Conservation (phyloP, 2,797 vertebrate species). For the Salarias fasciatus region DNA sequence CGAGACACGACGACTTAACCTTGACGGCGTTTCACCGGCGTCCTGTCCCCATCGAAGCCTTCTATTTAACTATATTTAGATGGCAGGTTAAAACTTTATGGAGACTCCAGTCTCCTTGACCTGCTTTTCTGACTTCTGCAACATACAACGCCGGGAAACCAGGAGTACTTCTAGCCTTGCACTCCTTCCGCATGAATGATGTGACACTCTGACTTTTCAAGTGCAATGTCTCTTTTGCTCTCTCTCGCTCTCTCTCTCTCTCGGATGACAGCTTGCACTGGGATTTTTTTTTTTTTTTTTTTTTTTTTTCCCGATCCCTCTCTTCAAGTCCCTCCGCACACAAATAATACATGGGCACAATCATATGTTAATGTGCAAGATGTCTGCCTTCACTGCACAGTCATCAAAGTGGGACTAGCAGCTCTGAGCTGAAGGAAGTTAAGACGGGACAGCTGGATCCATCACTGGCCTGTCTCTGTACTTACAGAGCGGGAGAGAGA, state of each 20-base stretch:
- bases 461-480: conserved; percentile 66
- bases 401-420: conserved; percentile 72
- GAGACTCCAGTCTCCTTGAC: conserved; percentile 53
- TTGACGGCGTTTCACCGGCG: no score
- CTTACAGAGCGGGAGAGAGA: conserved; percentile 29
- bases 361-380: conserved; percentile 81
- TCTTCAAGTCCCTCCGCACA: conserved; percentile 60
- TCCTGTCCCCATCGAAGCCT: no score
- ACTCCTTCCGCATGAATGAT: conserved; percentile 71
- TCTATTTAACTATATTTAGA: no score
- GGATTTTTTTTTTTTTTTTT: no score
- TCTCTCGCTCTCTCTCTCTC: conserved; percentile 52
- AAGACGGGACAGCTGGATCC: conserved; percentile 73
- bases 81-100: conserved; percentile 43
- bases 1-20: no score
- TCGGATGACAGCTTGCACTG: conserved; percentile 68
- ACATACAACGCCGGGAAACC: conserved; percentile 32
- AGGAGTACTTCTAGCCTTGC: conserved; percentile 44
- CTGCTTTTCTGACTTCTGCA: conserved; percentile 50
- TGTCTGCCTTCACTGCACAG: conserved; percentile 75
- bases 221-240: conserved; percentile 45
- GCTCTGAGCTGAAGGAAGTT: conserved; percentile 68
- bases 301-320: conserved; percentile 36
- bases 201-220: conserved; percentile 66
- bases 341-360: conserved; percentile 80